A percentile compares a stretch with the other conserved stretches of the same genome.
Evolutionary conservation across 2,797 vertebrate species (phyloP).

Genomic region (Pteronotus mesoamericanus): DNA sequence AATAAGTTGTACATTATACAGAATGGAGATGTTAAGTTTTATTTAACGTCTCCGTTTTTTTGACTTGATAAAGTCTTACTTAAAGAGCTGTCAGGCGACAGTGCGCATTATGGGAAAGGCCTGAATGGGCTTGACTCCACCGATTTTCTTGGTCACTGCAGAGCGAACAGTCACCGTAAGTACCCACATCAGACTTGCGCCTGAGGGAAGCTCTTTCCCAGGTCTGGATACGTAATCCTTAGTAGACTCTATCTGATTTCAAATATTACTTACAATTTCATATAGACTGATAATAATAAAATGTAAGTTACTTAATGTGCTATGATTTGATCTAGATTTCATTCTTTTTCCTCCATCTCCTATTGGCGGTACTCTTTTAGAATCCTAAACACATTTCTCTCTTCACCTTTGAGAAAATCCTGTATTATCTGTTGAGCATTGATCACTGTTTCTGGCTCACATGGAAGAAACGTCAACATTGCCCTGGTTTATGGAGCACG

Average conservation of each 20-base stretch:
- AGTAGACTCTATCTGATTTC: not conserved
- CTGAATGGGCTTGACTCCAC: not conserved
- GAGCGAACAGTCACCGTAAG: not conserved
- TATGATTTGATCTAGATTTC: not conserved
- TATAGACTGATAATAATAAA: not conserved
- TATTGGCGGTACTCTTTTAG: not conserved
- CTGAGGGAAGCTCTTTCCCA: not conserved
- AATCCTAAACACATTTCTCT: not conserved
- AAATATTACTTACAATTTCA: not conserved
- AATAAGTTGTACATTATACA: not conserved
- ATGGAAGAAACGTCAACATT: not conserved
- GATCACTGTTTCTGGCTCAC: not conserved
- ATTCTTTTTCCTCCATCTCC: not conserved
- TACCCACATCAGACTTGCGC: not conserved
- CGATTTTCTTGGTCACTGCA: not conserved
- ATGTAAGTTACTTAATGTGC: not conserved
- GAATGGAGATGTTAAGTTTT: not conserved
- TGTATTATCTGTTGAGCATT: conserved; percentile 26
- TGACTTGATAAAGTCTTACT: not conserved
- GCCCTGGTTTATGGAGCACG: not conserved
- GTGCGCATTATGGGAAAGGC: not conserved
- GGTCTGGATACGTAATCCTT: not conserved
- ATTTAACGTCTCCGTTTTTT: not conserved
- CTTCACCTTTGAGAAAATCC: conserved; percentile 20
- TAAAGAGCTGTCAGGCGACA: not conserved